Conservation (phyloP, 2,888 invertebrate genomes). For the Cryptocheilus praepositus region DNA sequence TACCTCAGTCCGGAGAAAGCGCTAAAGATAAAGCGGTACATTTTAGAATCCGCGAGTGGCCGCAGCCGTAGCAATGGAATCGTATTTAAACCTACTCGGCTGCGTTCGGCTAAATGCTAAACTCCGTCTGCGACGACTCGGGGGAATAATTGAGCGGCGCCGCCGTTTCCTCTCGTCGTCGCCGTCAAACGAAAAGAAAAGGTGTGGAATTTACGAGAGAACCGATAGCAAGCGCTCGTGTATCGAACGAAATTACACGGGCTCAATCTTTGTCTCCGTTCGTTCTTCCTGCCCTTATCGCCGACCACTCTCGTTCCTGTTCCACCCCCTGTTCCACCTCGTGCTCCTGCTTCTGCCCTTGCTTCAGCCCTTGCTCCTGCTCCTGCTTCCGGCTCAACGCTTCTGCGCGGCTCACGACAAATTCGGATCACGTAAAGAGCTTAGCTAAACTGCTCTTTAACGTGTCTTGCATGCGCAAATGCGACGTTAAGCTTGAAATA, state of each 20-base stretch:
- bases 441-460: constrained; percentile 33
- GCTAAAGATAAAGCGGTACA: no score
- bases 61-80: background rate
- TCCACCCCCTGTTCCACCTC: no score
- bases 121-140: constrained; percentile 2
- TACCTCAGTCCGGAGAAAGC: no score
- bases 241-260: constrained; percentile 39
- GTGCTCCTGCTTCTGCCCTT: no score
- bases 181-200: no score
- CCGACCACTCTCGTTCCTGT: no score
- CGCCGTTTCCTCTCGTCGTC: background rate
- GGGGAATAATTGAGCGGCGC: constrained; percentile 4
- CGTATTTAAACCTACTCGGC: background rate
- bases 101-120: constrained; percentile 2
- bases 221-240: constrained; percentile 33
- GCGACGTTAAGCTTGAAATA: background rate
- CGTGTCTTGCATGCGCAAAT: background rate
- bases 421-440: constrained; percentile 49
- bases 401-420: background rate
- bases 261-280: constrained; percentile 42
- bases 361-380: no score
- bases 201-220: background rate
- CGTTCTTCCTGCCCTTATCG: constrained; percentile 5
- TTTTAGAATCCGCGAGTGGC: no score
- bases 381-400: no score